Base-by-base conservation (phyloP, 1,140 invertebrate genomes). In the Nebria ingens region DNA sequence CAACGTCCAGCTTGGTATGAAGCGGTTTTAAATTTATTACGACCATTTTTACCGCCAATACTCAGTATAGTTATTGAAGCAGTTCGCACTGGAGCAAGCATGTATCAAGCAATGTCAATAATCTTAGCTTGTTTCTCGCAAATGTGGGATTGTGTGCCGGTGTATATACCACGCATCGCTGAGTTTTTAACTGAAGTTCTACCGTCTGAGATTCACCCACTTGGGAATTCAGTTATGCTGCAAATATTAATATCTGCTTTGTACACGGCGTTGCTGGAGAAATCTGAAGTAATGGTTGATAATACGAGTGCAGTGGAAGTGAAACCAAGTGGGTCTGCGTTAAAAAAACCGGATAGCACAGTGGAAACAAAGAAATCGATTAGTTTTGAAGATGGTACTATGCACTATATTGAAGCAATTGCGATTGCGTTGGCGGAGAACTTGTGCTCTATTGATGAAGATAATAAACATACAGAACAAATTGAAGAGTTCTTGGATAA, bases 401-500 rank as follows among this genome's bases (percentile, higher is more conserved):
- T 13, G 60, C 58, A 66, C 15, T 64, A 71, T 0, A 70, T 68
- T 0, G 58, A 60, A 65, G 55, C 64, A 58, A 50, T 69, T 61
- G 59, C 76, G 56, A 64, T 76, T 13, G 80, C 82, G 0, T 68
- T 88, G 0, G 83, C 84, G 0, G 87, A 90, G 68, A 81, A 82
- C 0, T 73, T 89, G 11, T 89, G 86, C 62, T 83, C 80, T n/a
- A 81, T 87, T 22, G 85, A 88, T 62, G 83, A 86, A 59, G 81
- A 85, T 49, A 79, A 85, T 61, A 86, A 85, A 60, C 84, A 88
- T 56, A 84, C 81, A 0, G 75, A 79, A 52, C 79, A 86, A 61
- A 82, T 88, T 50, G 73, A 80, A 1, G 66, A 75, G 23, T 75
- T 87, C 4, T 64, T 85, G 13, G 68, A 71, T 17, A 73, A 77